Conservation (phyloP, 2,797 vertebrate genomes). For the Pangasius sanitwongsei region DNA sequence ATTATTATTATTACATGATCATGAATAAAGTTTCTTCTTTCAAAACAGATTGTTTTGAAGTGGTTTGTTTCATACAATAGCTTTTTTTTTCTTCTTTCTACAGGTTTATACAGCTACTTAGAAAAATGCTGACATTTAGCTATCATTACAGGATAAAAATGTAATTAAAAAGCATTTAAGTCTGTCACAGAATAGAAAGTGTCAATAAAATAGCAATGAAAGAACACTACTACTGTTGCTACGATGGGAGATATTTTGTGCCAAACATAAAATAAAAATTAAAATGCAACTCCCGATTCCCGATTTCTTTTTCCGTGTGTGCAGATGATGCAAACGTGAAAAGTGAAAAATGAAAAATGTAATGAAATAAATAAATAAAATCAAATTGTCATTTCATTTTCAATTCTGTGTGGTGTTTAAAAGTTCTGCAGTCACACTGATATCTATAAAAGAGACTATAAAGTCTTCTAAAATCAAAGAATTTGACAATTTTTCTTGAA, state of each 20-base stretch:
- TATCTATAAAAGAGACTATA: neutral
- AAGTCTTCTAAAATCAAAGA: neutral
- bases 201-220: no score
- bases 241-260: neutral
- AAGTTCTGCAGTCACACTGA: neutral
- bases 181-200: neutral
- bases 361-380: neutral
- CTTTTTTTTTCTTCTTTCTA: neutral
- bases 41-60: slow-evolving; percentile 54
- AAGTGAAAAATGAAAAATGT: no score
- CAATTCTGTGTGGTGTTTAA: neutral
- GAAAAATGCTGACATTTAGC: no score
- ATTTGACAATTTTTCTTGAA: neutral
- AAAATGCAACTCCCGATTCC: no score
- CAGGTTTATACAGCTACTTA: neutral
- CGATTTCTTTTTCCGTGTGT: neutral
- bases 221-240: neutral
- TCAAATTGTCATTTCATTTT: neutral
- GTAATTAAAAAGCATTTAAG: neutral
- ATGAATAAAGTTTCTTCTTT: slow-evolving; percentile 87
- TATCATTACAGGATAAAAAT: neutral
- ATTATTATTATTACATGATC: slow-evolving; percentile 39
- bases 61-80: neutral
- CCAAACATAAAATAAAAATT: no score
- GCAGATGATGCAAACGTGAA: neutral